These are phyloP conservation scores for Ptiloglossa arizonensis DNA, from an alignment of 1,140 invertebrate species.

Conservation along the genomic window DNA sequence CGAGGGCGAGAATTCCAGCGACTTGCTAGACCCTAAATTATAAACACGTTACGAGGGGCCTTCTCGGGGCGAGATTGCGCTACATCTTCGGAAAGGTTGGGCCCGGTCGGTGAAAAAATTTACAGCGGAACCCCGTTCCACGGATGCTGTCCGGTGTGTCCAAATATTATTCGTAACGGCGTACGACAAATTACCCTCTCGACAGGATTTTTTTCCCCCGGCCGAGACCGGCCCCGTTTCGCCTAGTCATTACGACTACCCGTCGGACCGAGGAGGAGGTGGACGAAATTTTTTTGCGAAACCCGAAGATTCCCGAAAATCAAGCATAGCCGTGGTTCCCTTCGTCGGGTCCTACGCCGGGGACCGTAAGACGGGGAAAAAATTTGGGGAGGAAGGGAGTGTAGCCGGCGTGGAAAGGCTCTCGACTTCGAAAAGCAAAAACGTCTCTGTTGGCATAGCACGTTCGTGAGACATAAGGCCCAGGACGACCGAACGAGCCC, in stretches of 20 bases:
- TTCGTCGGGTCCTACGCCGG: constrained; percentile 17
- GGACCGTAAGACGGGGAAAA: background rate
- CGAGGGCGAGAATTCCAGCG: background rate
- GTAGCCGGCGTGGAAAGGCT: constrained; percentile 1
- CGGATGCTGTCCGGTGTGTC: background rate
- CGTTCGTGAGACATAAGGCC: background rate
- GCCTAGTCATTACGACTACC: constrained; percentile 31
- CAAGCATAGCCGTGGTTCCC: constrained; percentile 42
- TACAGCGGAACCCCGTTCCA: background rate
- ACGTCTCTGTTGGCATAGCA: background rate
- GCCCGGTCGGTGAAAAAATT: constrained; percentile 11
- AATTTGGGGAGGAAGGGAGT: background rate
- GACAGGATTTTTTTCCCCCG: constrained; percentile 29
- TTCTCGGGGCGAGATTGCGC: background rate
- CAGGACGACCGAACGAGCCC: too few relatives aligned
- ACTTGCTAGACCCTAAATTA: background rate
- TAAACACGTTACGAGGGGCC: background rate
- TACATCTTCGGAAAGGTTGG: constrained; percentile 1
- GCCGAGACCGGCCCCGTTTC: constrained; percentile 23
- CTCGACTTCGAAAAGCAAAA: background rate
- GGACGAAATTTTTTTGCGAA: constrained; percentile 25
- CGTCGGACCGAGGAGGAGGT: background rate
- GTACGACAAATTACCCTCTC: constrained; percentile 42
- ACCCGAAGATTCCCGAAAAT: constrained; percentile 38
- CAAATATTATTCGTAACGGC: constrained; percentile 50